phyloP scores from a whole-genome alignment of 2,797 vertebrate genomes.

The Dryobates pubescens region DNA sequence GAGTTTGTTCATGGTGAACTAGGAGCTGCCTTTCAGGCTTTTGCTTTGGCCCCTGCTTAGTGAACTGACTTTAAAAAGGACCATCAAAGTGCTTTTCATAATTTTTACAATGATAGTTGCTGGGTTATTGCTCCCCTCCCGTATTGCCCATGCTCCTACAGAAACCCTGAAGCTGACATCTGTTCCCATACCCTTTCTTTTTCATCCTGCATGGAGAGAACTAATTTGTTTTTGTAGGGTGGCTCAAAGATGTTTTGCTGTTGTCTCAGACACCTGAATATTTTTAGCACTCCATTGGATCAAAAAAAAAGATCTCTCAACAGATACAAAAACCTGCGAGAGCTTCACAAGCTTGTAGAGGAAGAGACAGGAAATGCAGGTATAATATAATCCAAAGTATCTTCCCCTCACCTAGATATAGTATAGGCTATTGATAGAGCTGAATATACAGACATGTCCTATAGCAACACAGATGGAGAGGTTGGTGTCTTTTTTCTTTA shows the following conservation, averaged over 20 bases:
- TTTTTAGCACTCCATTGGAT: conserved; percentile 58
- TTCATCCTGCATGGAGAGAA: neutral
- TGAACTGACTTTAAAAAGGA: conserved; percentile 42
- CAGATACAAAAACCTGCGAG: neutral
- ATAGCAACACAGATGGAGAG: neutral
- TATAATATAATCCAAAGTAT: neutral
- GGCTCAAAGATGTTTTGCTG: conserved; percentile 37
- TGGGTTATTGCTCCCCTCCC: conserved; percentile 15
- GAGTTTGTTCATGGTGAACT: neutral
- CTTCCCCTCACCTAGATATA: neutral
- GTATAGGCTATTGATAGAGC: neutral
- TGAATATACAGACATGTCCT: neutral
- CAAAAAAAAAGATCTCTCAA: conserved; percentile 3
- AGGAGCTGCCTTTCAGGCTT: conserved; percentile 23
- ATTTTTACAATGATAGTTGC: conserved; percentile 64
- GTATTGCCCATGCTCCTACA: neutral
- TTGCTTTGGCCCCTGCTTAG: conserved; percentile 26
- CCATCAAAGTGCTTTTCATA: conserved; percentile 59
- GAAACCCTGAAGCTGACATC: conserved; percentile 45
- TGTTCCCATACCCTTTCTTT: neutral
- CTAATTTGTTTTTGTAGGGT: conserved; percentile 29
- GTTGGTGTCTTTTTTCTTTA: neutral
- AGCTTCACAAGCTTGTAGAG: neutral
- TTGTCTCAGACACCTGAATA: conserved; percentile 46
- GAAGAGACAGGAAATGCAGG: neutral